Conservation (phyloP, 2,888 invertebrate species). For the Heteromyza rotundicornis region DNA sequence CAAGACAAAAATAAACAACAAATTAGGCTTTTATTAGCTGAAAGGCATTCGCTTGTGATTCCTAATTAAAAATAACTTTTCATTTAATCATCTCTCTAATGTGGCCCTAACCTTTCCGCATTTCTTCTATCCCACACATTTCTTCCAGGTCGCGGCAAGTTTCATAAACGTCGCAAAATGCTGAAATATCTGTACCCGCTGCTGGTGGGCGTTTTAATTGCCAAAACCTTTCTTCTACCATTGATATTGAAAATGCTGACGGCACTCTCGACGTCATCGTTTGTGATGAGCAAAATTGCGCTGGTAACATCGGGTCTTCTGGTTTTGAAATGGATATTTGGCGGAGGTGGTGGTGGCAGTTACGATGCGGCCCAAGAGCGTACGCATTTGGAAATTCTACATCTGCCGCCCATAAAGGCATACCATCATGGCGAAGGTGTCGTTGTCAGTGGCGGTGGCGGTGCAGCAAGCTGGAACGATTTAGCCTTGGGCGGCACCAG, state of each 20-base stretch:
- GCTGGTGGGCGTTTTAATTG: slow-evolving; percentile 69
- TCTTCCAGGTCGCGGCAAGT: slow-evolving; percentile 54
- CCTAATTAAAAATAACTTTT: no score
- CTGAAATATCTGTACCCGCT: slow-evolving; percentile 69
- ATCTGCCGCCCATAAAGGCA: slow-evolving; percentile 40
- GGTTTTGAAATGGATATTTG: slow-evolving; percentile 52
- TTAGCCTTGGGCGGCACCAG: slow-evolving; percentile 41
- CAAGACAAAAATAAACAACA: no score
- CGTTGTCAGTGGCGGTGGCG: slow-evolving; percentile 21
- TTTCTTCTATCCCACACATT: no score
- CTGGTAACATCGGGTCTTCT: slow-evolving; percentile 50
- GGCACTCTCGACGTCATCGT: slow-evolving; percentile 68
- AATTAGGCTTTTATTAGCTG: no score
- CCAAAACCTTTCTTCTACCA: slow-evolving; percentile 73
- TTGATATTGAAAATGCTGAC: slow-evolving; percentile 73
- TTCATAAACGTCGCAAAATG: slow-evolving; percentile 62
- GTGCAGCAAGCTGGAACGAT: slow-evolving; percentile 28
- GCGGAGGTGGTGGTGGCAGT: slow-evolving; percentile 25
- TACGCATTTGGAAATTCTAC: slow-evolving; percentile 48
- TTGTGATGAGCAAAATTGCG: slow-evolving; percentile 60
- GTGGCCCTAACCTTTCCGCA: no score
- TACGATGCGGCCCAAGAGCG: slow-evolving; percentile 30
- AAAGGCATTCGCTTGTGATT: no score
- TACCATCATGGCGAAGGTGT: slow-evolving; percentile 21
- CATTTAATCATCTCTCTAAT: no score